Conservation (phyloP, 2,113 vertebrate genomes). For the Picathartes gymnocephalus region DNA sequence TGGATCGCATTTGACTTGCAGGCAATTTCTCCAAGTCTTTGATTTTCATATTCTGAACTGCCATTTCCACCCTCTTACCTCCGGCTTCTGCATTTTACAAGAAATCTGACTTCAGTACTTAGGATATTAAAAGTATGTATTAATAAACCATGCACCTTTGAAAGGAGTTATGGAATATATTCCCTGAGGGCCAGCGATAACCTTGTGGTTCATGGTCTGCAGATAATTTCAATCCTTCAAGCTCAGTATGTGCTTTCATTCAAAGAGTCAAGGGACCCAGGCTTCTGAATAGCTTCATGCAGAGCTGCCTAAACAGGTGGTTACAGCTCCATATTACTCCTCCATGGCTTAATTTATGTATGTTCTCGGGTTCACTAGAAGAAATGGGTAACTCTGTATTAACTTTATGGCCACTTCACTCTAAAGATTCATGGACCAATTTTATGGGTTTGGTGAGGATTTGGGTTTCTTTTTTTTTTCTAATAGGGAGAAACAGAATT, state of each 20-base stretch:
- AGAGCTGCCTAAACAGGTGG: background rate
- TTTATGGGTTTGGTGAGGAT: background rate
- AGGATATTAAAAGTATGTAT: slow-evolving; percentile 5
- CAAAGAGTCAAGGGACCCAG: background rate
- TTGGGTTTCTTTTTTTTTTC: background rate
- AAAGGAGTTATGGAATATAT: slow-evolving; percentile 6
- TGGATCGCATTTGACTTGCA: background rate
- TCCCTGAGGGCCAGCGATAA: background rate
- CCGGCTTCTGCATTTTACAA: background rate
- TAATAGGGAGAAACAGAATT: background rate
- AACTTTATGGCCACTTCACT: background rate
- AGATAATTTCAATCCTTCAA: slow-evolving; percentile 32
- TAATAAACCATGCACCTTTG: slow-evolving; percentile 37
- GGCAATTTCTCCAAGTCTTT: background rate
- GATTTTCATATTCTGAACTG: background rate
- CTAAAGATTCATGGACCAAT: background rate
- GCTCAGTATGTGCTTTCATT: slow-evolving; percentile 1
- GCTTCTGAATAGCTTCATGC: background rate
- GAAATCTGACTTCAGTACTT: background rate
- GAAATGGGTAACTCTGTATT: background rate
- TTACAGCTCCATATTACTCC: background rate
- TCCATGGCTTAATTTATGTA: background rate
- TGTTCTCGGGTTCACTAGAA: background rate
- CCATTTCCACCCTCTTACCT: slow-evolving; percentile 1
- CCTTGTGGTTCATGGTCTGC: background rate